Percentiles rank a stretch among this genome's conserved stretches.
Conservation (phyloP, 2,797 vertebrate species). For the Thripadectes ignobilis region DNA sequence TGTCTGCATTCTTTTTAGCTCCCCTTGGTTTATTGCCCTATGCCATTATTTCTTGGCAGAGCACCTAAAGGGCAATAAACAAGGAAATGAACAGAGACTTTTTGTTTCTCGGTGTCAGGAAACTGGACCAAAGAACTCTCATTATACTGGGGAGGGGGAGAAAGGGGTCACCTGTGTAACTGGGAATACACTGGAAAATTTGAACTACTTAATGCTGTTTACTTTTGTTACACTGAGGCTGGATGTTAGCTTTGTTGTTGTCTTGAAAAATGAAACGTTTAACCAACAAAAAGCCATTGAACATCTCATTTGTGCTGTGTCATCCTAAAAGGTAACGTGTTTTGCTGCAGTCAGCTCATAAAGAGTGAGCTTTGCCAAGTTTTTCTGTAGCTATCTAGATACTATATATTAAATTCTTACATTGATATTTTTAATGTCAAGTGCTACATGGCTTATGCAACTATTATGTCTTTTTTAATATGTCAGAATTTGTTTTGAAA, state of each 20-base stretch:
- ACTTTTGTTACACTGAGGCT: not conserved
- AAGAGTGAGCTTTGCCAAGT: accelerated
- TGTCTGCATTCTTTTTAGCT: not conserved
- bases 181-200: not conserved
- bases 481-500: not conserved
- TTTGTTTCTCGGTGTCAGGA: not conserved
- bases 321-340: not conserved
- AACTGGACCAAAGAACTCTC: not conserved
- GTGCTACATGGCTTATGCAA: not conserved
- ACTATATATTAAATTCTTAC: not conserved
- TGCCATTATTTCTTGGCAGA: not conserved
- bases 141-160: not conserved
- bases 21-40: not conserved
- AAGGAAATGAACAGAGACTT: not conserved
- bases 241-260: not conserved
- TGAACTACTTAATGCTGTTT: not conserved
- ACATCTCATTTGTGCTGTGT: not conserved
- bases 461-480: not conserved
- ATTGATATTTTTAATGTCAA: not conserved
- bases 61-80: not conserved
- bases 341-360: not conserved
- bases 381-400: not conserved
- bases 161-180: not conserved
- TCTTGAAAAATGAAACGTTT: not conserved
- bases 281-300: not conserved